Evolutionary conservation across 2,797 vertebrate species (phyloP).

Genomic region (Chromis chromis): DNA sequence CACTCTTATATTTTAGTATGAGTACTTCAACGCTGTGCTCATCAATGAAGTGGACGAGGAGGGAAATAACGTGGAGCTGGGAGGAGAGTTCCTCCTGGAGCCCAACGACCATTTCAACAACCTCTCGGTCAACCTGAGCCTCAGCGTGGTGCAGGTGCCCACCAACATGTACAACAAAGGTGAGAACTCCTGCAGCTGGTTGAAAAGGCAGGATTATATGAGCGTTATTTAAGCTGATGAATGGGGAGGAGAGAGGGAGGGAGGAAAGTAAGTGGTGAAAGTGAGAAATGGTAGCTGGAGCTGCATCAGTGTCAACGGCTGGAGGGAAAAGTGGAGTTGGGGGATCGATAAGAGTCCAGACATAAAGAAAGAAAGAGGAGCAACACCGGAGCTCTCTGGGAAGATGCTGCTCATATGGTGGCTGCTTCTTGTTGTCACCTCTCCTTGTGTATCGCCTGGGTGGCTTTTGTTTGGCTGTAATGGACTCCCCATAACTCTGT

Average conservation of each 20-base stretch:
- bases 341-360: slow-evolving; percentile 65
- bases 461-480: slow-evolving; percentile 80
- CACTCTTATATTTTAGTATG: slow-evolving; percentile 85
- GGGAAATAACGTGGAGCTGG: slow-evolving; percentile 93
- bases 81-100: slow-evolving; percentile 94
- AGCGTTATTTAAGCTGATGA: slow-evolving; percentile 43
- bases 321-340: slow-evolving; percentile 39
- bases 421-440: slow-evolving; percentile 67
- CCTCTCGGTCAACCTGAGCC: slow-evolving; percentile 94
- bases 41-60: slow-evolving; percentile 95
- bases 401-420: slow-evolving; percentile 58
- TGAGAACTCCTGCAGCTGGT: slow-evolving; percentile 32
- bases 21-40: slow-evolving; percentile 97
- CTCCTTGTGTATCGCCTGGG: slow-evolving; percentile 37
- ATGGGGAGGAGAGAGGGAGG: slow-evolving; percentile 31
- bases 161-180: slow-evolving; percentile 98
- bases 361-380: slow-evolving; percentile 40
- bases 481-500: slow-evolving; percentile 76
- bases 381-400: slow-evolving; percentile 41
- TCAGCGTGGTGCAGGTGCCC: slow-evolving; percentile 97
- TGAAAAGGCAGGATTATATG: background rate
- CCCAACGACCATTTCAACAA: slow-evolving; percentile 98
- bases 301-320: slow-evolving; percentile 49
- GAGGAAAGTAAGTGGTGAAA: slow-evolving; percentile 36
- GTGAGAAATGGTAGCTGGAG: slow-evolving; percentile 46